Conservation (phyloP, 2,113 vertebrate species). For the Xenopus tropicalis region UCB_Xtro_10.0 CM004451.2:83375001-83375500, state of each 20-base stretch:
- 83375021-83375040: conserved; percentile 20
- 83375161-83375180: conserved; percentile 40
- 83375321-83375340: background rate
- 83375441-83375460: no score
- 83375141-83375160: conserved; percentile 32
- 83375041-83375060: conserved; percentile 23
- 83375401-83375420: no score
- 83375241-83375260: background rate
- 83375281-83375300: background rate
- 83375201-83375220: conserved; percentile 14
- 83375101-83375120: conserved; percentile 29
- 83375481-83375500: no score
- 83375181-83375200: conserved; percentile 27
- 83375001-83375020: conserved; percentile 1
- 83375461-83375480: no score
- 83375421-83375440: no score
- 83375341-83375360: background rate
- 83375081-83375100: conserved; percentile 41
- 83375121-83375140: conserved; percentile 31
- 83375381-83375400: no score
- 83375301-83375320: background rate
- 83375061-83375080: conserved; percentile 32
- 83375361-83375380: background rate
- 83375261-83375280: background rate
- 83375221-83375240: conserved; percentile 2